phyloP scores from a whole-genome alignment of 1,140 invertebrate genomes.

The Zaprionus ghesquierei region DNA sequence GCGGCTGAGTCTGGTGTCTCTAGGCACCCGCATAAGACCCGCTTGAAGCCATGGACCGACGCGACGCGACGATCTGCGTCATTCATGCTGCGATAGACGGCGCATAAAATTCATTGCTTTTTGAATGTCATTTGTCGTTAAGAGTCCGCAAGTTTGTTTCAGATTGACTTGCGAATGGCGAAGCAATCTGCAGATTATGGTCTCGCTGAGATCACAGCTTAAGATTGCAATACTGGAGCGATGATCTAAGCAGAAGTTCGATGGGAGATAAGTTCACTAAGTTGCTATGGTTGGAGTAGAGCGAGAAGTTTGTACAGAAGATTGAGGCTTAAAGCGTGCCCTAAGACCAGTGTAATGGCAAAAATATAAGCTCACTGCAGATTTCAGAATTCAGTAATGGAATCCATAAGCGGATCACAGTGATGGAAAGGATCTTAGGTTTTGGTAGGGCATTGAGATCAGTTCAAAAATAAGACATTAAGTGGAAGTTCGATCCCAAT shows the following conservation, averaged over 20 bases:
- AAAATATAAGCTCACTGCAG: no score
- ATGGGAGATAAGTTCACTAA: not conserved
- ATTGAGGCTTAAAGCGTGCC: not conserved
- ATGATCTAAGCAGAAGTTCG: not conserved
- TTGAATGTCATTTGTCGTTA: conserved; percentile 78
- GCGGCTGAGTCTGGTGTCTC: not conserved
- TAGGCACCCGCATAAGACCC: conserved; percentile 68
- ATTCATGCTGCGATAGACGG: conserved; percentile 56
- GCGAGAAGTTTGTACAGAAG: not conserved
- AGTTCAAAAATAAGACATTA: no score
- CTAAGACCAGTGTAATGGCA: no score
- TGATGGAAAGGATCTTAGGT: no score
- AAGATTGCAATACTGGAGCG: not conserved
- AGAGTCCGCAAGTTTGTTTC: conserved; percentile 59
- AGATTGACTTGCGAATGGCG: conserved; percentile 36
- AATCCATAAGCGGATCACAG: not conserved
- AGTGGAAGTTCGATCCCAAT: no score
- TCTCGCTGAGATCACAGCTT: conserved; percentile 1
- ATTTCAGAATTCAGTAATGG: no score
- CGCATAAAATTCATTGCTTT: conserved; percentile 72
- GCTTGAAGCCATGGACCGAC: not conserved
- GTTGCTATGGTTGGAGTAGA: not conserved
- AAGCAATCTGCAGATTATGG: conserved; percentile 26
- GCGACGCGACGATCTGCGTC: conserved; percentile 17
- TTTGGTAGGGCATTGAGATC: no score